These are phyloP conservation scores for Callithrix jacchus DNA, from an alignment of 2,113 vertebrate genomes.

Conservation along the genomic window DNA sequence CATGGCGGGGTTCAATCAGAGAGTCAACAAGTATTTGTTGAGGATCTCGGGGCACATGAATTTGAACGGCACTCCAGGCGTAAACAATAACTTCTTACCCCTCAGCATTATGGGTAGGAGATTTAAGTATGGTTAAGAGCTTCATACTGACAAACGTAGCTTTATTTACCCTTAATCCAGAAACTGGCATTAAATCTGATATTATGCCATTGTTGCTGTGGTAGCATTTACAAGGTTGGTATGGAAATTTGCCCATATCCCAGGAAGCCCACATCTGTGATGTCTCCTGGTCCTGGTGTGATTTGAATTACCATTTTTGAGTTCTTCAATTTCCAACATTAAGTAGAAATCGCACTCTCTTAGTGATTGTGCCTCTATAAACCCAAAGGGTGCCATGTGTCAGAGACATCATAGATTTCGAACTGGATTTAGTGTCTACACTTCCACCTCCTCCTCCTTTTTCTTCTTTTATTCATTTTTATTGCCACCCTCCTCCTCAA, in stretches of 20 bases:
- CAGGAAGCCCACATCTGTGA: slow-evolving; percentile 14
- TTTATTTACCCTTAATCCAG: slow-evolving; percentile 53
- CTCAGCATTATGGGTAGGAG: not conserved
- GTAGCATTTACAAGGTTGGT: not conserved
- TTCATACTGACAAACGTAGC: not conserved
- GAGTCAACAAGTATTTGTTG: slow-evolving; percentile 55
- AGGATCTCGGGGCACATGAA: not conserved
- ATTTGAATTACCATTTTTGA: not conserved
- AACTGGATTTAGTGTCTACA: slow-evolving; percentile 17
- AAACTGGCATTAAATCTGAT: slow-evolving; percentile 31
- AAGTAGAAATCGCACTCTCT: not conserved
- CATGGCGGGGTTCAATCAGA: slow-evolving; percentile 37
- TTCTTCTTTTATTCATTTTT: not conserved
- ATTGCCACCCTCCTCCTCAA: not conserved
- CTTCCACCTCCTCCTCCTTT: not conserved
- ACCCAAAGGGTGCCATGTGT: not conserved
- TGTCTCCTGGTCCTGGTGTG: not conserved
- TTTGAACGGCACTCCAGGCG: slow-evolving; percentile 43
- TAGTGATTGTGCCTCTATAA: not conserved
- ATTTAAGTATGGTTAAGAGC: slow-evolving; percentile 50
- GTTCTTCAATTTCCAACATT: not conserved
- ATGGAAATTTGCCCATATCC: not conserved
- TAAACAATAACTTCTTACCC: not conserved
- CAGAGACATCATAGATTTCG: not conserved
- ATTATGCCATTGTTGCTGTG: not conserved